Conservation (phyloP, 1,140 invertebrate genomes). For the Leptinotarsa undecemlineata region DNA sequence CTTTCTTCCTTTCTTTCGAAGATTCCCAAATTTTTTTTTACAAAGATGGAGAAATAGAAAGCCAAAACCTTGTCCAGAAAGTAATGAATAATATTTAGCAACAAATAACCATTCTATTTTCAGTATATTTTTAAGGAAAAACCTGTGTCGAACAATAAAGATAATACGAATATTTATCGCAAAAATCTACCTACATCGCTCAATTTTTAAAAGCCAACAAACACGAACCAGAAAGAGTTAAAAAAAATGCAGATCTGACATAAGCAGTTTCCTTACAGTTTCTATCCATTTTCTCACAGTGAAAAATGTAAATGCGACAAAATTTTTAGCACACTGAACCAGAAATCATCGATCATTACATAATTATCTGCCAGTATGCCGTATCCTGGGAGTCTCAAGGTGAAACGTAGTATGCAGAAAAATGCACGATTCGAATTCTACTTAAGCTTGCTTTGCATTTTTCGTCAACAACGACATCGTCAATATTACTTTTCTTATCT, state of each 20-base stretch:
- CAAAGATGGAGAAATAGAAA: too few relatives aligned
- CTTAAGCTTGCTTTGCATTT: not conserved
- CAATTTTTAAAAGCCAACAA: too few relatives aligned
- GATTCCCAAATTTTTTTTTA: too few relatives aligned
- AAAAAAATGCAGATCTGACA: not conserved
- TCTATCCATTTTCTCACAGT: not conserved
- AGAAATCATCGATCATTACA: slow-evolving; percentile 1
- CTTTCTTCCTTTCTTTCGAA: too few relatives aligned
- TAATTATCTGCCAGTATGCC: not conserved
- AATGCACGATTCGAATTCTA: not conserved
- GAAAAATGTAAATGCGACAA: not conserved
- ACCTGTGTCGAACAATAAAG: too few relatives aligned
- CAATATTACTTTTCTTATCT: slow-evolving; percentile 8
- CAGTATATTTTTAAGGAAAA: too few relatives aligned
- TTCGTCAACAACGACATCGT: not conserved
- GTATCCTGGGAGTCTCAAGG: not conserved
- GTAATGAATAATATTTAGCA: too few relatives aligned
- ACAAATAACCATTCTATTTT: too few relatives aligned
- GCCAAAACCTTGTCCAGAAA: too few relatives aligned
- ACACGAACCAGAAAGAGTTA: not conserved
- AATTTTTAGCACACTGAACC: slow-evolving; percentile 2
- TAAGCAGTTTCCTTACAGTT: not conserved
- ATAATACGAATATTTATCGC: too few relatives aligned
- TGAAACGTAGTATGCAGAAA: not conserved
- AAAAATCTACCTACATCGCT: too few relatives aligned